Base-by-base conservation (phyloP, 2,797 vertebrate species). In the Ispidina lecontei region DNA sequence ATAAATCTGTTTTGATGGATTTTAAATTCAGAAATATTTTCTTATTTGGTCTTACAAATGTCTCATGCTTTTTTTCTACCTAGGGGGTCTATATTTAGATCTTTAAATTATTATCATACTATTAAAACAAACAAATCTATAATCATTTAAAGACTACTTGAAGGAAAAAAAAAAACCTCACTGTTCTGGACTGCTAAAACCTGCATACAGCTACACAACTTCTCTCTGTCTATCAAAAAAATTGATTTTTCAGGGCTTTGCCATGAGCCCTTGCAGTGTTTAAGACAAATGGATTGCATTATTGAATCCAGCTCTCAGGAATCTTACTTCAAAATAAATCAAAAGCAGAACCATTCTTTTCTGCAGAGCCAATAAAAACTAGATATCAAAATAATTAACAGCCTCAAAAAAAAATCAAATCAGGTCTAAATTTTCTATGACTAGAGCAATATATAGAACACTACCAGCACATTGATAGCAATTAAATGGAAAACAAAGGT, bases 261-360 rank as follows among this genome's bases (percentile, higher is more conserved):
- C 80, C 46, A 68, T 26, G 31, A 91, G 71, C 72, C 35, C 70
- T 94, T 88, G 49, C 94, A 73, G 71, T 92, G 44, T 54, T 93
- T 94, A 79, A 92, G 74, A 96, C 79, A 94, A 95, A 96, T 90
- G 43, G 76, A 90, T 76, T 88, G 26, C 46, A 76, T 81, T 92
- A 88, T 29, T 81, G 77, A 92, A 94, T 90, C 60, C 68, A 91
- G 60, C 83, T 91, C 60, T 91, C 83, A 70, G 62, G 76, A 92
- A 84, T 81, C 73, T 72, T 89, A 56, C 76, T 86, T 92, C 29
- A 63, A 92, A 86, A 91, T 92, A 91, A 88, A 93, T 94, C 64
- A 95, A 89, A 93, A 43, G 11, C 22, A 86, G 87, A 91, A 71
- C 21, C 6, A 47, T 88, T 87, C 73, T 79, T 93, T 90, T 77